Base-by-base conservation (phyloP, 1,140 invertebrate genomes). In the Lordiphosa clarofinis region DNA sequence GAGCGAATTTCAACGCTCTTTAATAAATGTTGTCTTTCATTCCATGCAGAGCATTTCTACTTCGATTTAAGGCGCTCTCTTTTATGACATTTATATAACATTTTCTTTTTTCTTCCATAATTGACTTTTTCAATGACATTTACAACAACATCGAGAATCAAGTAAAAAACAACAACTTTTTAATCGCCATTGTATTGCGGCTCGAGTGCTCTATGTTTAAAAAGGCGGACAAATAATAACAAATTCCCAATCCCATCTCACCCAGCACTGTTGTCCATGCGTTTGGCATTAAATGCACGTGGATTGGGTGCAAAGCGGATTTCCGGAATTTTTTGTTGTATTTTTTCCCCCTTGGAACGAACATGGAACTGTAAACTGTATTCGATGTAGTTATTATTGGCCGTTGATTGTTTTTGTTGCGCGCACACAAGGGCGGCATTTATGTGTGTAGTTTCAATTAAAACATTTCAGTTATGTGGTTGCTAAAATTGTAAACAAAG, bases 241-340 rank as follows among this genome's bases (percentile, higher is more conserved):
- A 71, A 67, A 66, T 38, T 19, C 35, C 48, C 48, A 21, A 38
- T 38, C 11, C 13, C 15, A 52, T 38, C 37, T 47, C 52, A 42
- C 31, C 66, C 50, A 55, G 12, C 12, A 37, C 42, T 44, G 19
- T 46, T 24, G 46, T 35, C 48, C 67, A 66, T 70, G 52, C 56
- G 61, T 65, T 47, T 42, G 66, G 68, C 64, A 68, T 72, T 58
- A 72, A 63, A 63, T 57, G 54, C 65, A 69, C 69, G 69, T 72
- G 69, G 65, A 67, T 54, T 72, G 69, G 56, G 64, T 46, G 65
- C 69, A 69, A 72, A 72, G 69, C 69, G 69, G 69, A 72, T 72
- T 72, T 72, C 65, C 69, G 64, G 52, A 6, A 42, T n/a, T 56
- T 55, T 58, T 67, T 46, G 21, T 28, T 44, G 2, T 39, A 6